phyloP scores from a whole-genome alignment of 2,888 invertebrate genomes.

The Acanthosepion esculentum region DNA sequence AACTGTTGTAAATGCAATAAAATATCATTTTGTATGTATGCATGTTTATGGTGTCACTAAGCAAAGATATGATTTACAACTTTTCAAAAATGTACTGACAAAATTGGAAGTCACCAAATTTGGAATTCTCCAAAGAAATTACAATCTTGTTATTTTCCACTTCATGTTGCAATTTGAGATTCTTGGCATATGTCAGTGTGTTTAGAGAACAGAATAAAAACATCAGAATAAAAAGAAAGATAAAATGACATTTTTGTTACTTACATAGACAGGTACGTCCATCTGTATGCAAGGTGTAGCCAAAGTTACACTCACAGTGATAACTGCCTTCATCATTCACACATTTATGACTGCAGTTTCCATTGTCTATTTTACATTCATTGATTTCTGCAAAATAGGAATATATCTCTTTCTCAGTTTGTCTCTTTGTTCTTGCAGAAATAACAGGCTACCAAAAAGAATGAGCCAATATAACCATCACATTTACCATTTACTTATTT shows the following conservation, averaged over 20 bases:
- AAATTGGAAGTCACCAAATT: too few species aligned
- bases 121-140: too few species aligned
- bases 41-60: too few species aligned
- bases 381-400: neutral
- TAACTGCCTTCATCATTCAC: constrained; percentile 33
- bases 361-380: neutral
- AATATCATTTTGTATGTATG: too few species aligned
- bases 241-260: neutral
- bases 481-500: neutral
- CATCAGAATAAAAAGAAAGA: neutral
- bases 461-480: neutral
- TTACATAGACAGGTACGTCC: neutral
- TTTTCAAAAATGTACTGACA: too few species aligned
- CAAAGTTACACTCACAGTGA: neutral
- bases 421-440: neutral
- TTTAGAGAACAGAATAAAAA: neutral
- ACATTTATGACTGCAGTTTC: neutral
- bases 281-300: neutral
- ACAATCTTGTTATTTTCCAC: too few species aligned
- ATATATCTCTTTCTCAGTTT: neutral
- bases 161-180: too few species aligned
- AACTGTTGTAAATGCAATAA: too few species aligned
- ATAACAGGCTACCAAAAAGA: neutral
- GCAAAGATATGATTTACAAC: too few species aligned
- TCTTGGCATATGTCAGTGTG: too few species aligned